Percentiles rank a stretch among this genome's conserved stretches.
phyloP scores from a whole-genome alignment of 35 echinoderm and acorn worm species.

The Heliocidaris tuberculata region DNA sequence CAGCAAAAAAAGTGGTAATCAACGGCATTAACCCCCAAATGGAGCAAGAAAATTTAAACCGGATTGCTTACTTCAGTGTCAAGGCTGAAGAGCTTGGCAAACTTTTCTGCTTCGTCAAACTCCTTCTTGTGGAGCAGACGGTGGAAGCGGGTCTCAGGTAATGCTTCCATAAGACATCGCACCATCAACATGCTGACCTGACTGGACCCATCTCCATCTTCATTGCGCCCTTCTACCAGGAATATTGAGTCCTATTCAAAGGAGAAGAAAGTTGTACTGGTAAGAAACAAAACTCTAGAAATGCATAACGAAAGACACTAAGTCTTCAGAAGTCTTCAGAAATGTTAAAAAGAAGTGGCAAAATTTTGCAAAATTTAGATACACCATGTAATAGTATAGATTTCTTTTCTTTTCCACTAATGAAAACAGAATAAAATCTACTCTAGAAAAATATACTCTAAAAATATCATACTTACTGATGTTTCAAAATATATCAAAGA shows the following conservation, averaged over 20 bases:
- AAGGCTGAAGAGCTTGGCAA: conserved; percentile 83
- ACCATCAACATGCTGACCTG: conserved; percentile 70
- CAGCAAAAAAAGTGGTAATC: no score
- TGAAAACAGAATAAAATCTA: no score
- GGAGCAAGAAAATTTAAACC: background rate
- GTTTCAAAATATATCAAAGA: no score
- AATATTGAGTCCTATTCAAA: conserved; percentile 80
- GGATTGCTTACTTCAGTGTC: conserved; percentile 75
- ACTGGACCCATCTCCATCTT: conserved; percentile 48
- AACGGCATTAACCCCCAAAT: background rate
- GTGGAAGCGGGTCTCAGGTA: conserved; percentile 85
- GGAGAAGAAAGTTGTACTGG: background rate
- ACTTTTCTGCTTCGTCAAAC: conserved; percentile 88
- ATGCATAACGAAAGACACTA: no score
- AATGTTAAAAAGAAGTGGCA: no score
- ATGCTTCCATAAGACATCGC: conserved; percentile 82
- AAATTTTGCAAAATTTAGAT: no score
- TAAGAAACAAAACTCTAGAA: background rate
- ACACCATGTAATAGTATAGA: no score
- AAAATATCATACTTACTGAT: no score
- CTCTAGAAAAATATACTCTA: no score
- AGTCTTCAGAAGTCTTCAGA: no score
- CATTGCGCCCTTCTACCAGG: conserved; percentile 71
- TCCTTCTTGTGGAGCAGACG: conserved; percentile 82
- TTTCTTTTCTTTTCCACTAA: no score